Base-by-base conservation (phyloP, 2,888 invertebrate genomes). In the Leptinotarsa juncta region DNA sequence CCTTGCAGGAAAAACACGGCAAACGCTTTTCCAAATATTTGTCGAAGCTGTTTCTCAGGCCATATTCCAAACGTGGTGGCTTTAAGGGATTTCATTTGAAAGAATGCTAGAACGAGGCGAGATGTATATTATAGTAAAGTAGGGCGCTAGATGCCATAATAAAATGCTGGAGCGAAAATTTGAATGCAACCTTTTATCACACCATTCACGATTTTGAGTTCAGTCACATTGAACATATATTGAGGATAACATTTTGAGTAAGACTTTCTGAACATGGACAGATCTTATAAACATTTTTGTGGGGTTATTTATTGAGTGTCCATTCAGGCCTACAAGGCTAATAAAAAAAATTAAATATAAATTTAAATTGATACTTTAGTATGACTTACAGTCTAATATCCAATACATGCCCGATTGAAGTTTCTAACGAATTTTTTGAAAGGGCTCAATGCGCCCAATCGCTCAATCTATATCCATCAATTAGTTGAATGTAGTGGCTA, bases 11-110 rank as follows among this genome's bases (percentile, higher is more conserved):
- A 71, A 68, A 71, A 75, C 71, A 69, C 67, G 57, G 66, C 65
- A 66, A 68, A 75, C 60, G 69, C 53, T 68, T 69, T 67, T 67
- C 50, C 65, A 71, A 74, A 71, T 74, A 71, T 74, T 74, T 71
- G 70, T 74, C 48, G 55, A 72, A 72, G 72, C 72, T 72, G 67
- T 72, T 72, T 67, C 67, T 62, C 67, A 18, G 60, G 32, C 72
- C 67, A 67, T 70, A 62, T 70, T 68, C 65, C 65, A 53, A 69
- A 65, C 50, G 26, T 55, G 69, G 72, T 23, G 57, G 57, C 57
- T 57, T 57, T 23, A 23, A 10, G 68, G 69, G 53, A 73, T 68
- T 73, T 73, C 65, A 53, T 68, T 69, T 50, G 48, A 67, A 65
- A 70, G 69, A 70, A 70, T 57, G 48, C 70, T 50, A 49, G 70